Base-by-base conservation (phyloP, 1,140 invertebrate species). In the Linepithema humile region DNA sequence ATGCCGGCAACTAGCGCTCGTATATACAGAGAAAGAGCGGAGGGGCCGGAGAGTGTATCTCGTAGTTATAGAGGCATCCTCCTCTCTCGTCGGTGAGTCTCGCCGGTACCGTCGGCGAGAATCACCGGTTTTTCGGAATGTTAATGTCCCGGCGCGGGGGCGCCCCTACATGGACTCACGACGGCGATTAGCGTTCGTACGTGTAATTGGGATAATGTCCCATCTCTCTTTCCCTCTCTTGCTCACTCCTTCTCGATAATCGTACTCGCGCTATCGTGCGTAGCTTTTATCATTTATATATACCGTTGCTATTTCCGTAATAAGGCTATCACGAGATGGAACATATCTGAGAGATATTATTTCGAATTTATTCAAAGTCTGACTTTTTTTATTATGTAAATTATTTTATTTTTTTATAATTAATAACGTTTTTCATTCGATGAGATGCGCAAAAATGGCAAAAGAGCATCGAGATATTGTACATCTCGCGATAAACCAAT, bases 1-100 rank as follows among this genome's bases (percentile, higher is more conserved):
- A 91, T 92, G 89, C 90, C 90, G 87, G 91, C 92, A 91, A 93
- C 88, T 92, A 92, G 92, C 88, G 86, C 87, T 91, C 91, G 86
- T 88, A 83, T 85, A 83, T 78, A 88, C 78, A 77, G 64, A 69
- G 62, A 72, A 65, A 35, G 69, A 74, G 45, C n/a, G 10, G 35
- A 38, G 43, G 45, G 72, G 77, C 67, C 60, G 75, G 69, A 53
- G 70, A 70, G 70, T 60, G 83, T 77, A 84, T 87, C 87, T 88
- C 86, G 86, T 88, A 88, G 87, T 88, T 88, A 88, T 88, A 88
- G 83, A 85, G 87, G 87, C 78, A 59, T 83, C 59, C 82, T 83
- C 72, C 48, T 83, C n/a, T n/a, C n/a, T n/a, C 83, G n/a, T 59
- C 48, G 32, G 57, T 88, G 75, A 88, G 70, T 43, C 73, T 77